phyloP scores from a whole-genome alignment of 53 echinoderm and acorn worm species.

The Holothuria leucospilota region DNA sequence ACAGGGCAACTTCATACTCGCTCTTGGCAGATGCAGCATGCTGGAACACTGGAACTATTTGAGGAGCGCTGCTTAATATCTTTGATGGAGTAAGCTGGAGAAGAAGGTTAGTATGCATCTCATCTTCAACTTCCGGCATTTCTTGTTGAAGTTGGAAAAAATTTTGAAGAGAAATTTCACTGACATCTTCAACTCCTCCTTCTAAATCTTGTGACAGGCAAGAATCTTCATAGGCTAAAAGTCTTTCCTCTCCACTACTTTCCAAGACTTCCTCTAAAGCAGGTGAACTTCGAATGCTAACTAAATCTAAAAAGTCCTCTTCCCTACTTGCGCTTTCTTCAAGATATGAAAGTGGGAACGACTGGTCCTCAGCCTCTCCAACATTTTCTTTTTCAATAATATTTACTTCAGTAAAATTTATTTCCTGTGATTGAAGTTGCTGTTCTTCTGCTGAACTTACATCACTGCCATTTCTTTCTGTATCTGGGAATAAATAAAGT shows the following conservation, averaged over 20 bases:
- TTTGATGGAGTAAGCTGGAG: not conserved
- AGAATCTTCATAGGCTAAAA: not conserved
- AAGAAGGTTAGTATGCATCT: not conserved
- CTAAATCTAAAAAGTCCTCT: too few relatives aligned
- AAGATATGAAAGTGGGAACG: too few relatives aligned
- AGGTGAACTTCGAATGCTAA: not conserved
- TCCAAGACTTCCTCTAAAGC: not conserved
- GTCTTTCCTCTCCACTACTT: not conserved
- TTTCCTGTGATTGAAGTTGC: too few relatives aligned
- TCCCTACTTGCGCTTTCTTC: too few relatives aligned
- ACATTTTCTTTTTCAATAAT: too few relatives aligned
- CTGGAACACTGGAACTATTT: not conserved
- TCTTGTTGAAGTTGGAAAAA: not conserved
- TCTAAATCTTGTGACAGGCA: not conserved
- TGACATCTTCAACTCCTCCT: not conserved
- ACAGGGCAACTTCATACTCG: conserved; percentile 16
- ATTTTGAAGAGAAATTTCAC: not conserved
- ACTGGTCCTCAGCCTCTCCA: too few relatives aligned
- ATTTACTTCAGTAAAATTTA: too few relatives aligned
- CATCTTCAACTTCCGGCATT: not conserved
- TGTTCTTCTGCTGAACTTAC: too few relatives aligned
- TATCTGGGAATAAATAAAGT: too few relatives aligned
- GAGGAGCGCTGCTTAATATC: not conserved
- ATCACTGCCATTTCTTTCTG: too few relatives aligned
- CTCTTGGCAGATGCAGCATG: not conserved